Evolutionary conservation across 2,888 invertebrate genomes (phyloP), one percentile per base, ranked within the genome.

Genomic region (Lucinisca nassula): DNA sequence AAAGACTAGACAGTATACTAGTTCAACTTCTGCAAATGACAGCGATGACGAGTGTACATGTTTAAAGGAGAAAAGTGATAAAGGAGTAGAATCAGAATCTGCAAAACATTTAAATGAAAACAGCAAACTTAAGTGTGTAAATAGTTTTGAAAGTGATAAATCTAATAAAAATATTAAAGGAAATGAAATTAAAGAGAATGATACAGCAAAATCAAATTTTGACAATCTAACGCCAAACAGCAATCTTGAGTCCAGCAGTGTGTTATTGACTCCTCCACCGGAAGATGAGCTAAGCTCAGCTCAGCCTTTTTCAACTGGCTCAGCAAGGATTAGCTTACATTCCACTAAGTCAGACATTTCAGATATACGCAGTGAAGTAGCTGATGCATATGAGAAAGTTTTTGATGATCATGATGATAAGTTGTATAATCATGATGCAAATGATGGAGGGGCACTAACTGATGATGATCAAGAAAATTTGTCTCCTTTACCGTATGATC

Each of bases 231-330:
- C 61, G 3, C 61, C 24, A 61, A 61, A 61, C 27, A 21, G 77
- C 21, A 78, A 82, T 70, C 75, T 88, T 67, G 75, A 82, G 35
- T 76, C 85, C n/a, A 92, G 93, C 87, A 92, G 92, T 86, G 92
- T 92, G 27, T 85, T 93, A 51, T 77, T 93, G 49, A 93, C 93
- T 32, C 93, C 93, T 6, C 93, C 93, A 3, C 91, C 92, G 12
- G 93, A 92, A 17, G 92, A 92, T 58, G 90, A 89, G n/a, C 58
- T 38, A 4, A 78, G 83, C 14, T 82, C 85, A 17, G 82, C 81
- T 55, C 81, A 61, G 32, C 78, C 72, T 21, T 73, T 75, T 12
- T 45, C 38, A 24, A 72, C 75, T 38, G 51, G 45, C 30, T 83
- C 85, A 21, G 76, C 58, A 45, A 85, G 32, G 38, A 74, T 67